Conservation (phyloP, 2,797 vertebrate species). For the Heliangelus exortis region DNA sequence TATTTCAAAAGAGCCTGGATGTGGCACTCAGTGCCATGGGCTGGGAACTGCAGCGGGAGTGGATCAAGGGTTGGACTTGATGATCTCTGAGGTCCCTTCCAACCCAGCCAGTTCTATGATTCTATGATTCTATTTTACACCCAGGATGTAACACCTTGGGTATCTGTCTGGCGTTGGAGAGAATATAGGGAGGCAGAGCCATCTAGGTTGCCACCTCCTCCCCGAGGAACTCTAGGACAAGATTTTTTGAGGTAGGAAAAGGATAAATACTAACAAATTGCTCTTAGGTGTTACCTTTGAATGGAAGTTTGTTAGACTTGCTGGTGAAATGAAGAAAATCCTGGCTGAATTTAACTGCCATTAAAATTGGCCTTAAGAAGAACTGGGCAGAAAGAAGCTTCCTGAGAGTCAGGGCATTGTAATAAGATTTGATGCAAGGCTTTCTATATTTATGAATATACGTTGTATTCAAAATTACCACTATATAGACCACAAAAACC, state of each 20-base stretch:
- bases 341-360: not conserved
- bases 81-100: too few relatives aligned
- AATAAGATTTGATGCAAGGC: not conserved
- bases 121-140: too few relatives aligned
- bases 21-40: too few relatives aligned
- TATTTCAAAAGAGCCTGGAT: too few relatives aligned
- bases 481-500: constrained; percentile 18
- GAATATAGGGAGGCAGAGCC: not conserved
- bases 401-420: not conserved
- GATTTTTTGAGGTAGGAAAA: not conserved
- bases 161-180: not conserved
- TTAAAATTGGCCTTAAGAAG: constrained; percentile 1
- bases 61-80: too few relatives aligned
- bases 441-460: constrained; percentile 12
- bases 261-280: not conserved
- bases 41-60: too few relatives aligned
- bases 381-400: not conserved
- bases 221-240: not conserved
- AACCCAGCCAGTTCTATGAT: too few relatives aligned
- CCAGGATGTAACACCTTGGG: not conserved
- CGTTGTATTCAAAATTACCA: constrained; percentile 15
- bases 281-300: not conserved
- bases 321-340: not conserved
- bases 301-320: not conserved
- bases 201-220: not conserved